phyloP scores from a whole-genome alignment of 2,797 vertebrate species.

The Hipposideros larvatus region DNA sequence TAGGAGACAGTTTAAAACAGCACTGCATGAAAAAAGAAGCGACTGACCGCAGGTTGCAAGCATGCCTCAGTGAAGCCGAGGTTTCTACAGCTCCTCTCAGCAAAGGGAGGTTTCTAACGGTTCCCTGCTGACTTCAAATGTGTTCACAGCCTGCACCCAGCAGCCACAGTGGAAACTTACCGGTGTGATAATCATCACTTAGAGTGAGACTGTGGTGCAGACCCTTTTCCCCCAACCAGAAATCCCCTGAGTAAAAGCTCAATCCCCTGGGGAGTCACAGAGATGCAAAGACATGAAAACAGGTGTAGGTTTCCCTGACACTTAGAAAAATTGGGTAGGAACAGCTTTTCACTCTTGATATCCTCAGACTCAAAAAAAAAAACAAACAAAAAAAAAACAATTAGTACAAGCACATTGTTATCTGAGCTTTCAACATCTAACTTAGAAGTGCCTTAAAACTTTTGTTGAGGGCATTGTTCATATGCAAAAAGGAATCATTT shows the following conservation, averaged over 20 bases:
- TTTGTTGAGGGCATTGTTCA: background rate
- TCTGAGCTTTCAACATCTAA: background rate
- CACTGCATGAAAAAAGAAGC: slow-evolving; percentile 59
- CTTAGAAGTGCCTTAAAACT: background rate
- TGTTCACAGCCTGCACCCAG: slow-evolving; percentile 74
- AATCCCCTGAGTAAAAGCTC: slow-evolving; percentile 77
- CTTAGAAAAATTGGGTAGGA: slow-evolving; percentile 60
- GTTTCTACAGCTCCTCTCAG: slow-evolving; percentile 79
- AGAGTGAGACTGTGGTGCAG: slow-evolving; percentile 76
- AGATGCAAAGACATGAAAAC: slow-evolving; percentile 69
- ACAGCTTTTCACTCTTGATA: slow-evolving; percentile 7
- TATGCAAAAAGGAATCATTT: background rate
- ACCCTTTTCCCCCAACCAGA: slow-evolving; percentile 76
- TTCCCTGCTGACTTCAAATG: slow-evolving; percentile 83
- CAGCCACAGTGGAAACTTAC: slow-evolving; percentile 77
- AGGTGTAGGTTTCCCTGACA: slow-evolving; percentile 76
- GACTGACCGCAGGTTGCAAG: slow-evolving; percentile 81
- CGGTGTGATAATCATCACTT: slow-evolving; percentile 82
- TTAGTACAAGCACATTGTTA: background rate
- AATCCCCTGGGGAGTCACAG: slow-evolving; percentile 65
- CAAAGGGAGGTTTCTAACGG: slow-evolving; percentile 83
- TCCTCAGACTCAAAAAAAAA: background rate
- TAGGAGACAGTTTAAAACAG: slow-evolving; percentile 83
- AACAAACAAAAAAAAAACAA: no score
- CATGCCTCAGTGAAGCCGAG: slow-evolving; percentile 61